These are phyloP conservation scores for Sinopyrophorus schimmeli DNA, from an alignment of 2,888 invertebrate species.

Conservation along the genomic window DNA sequence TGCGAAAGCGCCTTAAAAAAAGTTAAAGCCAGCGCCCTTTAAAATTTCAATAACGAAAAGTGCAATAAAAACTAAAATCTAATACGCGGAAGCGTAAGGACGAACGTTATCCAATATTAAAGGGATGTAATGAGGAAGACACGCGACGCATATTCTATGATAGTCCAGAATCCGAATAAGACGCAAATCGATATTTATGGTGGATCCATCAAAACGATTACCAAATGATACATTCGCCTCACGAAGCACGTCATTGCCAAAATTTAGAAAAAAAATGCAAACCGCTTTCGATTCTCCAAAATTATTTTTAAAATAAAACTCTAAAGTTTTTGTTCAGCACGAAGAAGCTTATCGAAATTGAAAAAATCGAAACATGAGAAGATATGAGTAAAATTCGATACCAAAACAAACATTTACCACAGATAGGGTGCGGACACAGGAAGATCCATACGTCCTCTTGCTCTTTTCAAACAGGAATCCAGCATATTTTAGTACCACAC, in stretches of 20 bases:
- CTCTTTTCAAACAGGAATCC: slow-evolving; percentile 18
- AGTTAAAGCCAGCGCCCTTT: not conserved
- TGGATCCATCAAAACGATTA: slow-evolving; percentile 30
- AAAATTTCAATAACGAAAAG: not conserved
- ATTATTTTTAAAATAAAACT: no score
- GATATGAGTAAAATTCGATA: no score
- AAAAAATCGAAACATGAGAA: no score
- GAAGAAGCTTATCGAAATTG: no score
- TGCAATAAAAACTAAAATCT: slow-evolving; percentile 5
- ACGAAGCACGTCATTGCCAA: not conserved
- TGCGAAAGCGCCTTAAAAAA: not conserved
- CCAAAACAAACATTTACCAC: slow-evolving; percentile 26
- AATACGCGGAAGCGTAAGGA: not conserved
- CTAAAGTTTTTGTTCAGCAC: no score
- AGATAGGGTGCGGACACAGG: slow-evolving; percentile 34
- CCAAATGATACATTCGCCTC: slow-evolving; percentile 8
- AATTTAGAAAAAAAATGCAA: no score
- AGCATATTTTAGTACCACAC: slow-evolving; percentile 10
- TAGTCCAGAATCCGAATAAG: slow-evolving; percentile 30
- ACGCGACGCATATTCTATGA: slow-evolving; percentile 9
- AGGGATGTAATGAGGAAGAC: slow-evolving; percentile 2
- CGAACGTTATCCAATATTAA: slow-evolving; percentile 9
- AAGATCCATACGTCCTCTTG: slow-evolving; percentile 28
- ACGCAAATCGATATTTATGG: slow-evolving; percentile 41
- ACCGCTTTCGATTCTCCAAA: no score